Evolutionary conservation across 1,140 invertebrate species (phyloP).

Genomic region (Holcopasites calliopsidis): DNA sequence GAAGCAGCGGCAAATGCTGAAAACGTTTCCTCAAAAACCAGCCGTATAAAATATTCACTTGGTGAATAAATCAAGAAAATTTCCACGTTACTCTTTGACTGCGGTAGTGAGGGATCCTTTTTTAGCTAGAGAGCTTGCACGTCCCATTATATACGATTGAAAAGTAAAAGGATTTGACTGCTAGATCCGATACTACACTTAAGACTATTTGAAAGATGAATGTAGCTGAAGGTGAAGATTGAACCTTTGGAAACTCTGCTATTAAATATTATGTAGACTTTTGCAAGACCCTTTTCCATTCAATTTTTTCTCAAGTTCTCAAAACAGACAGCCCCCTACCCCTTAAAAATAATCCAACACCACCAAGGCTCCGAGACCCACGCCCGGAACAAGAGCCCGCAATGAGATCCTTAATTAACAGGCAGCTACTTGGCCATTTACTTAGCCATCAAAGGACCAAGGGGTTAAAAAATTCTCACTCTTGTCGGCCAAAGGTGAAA

Average conservation of each 20-base stretch:
- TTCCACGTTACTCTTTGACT: no score
- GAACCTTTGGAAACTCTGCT: no score
- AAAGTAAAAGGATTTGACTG: no score
- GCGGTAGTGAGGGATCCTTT: no score
- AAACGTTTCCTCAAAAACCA: slow-evolving; percentile 54
- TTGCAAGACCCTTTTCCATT: background rate
- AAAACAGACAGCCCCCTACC: background rate
- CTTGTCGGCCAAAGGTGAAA: background rate
- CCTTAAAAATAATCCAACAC: background rate
- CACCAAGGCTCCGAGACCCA: background rate
- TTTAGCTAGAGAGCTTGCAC: no score
- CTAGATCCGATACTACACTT: background rate
- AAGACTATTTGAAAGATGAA: no score
- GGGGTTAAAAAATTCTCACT: background rate
- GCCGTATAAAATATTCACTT: slow-evolving; percentile 44
- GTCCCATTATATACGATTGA: no score
- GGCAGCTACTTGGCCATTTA: background rate
- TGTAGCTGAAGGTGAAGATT: no score
- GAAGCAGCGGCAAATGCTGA: slow-evolving; percentile 48
- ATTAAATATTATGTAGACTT: no score
- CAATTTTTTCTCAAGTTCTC: background rate
- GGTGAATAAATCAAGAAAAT: slow-evolving; percentile 57
- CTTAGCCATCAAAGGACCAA: background rate
- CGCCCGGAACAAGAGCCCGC: background rate
- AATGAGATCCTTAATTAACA: background rate